Percentiles rank a stretch among this genome's conserved stretches.
Conservation (phyloP, 2,113 vertebrate species). For the Cricetomys ansorgei region DNA sequence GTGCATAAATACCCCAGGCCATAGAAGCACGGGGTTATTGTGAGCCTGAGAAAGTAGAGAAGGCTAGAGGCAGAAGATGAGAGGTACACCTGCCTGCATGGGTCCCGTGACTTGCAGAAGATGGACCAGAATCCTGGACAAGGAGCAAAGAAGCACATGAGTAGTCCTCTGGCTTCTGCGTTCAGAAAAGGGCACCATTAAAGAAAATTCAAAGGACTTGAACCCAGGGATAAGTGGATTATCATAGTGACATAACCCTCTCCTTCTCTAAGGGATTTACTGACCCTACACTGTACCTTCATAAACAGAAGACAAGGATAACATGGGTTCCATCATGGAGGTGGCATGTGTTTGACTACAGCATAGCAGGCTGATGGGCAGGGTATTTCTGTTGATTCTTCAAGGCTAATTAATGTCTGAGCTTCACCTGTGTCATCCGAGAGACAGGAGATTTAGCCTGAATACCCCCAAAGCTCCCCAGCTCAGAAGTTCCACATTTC, state of each 20-base stretch:
- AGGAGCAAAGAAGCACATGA: not conserved
- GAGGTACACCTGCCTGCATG: not conserved
- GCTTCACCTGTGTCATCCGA: not conserved
- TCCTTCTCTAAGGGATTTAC: not conserved
- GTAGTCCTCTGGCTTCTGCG: not conserved
- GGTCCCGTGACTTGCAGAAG: not conserved
- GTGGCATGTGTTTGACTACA: not conserved
- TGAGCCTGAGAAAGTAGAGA: not conserved
- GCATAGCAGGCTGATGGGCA: not conserved
- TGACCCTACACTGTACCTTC: not conserved
- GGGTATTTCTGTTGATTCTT: not conserved
- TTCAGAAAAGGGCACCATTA: not conserved
- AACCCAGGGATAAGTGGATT: not conserved
- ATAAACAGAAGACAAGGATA: not conserved
- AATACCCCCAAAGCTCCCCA: not conserved
- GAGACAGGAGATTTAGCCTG: not conserved
- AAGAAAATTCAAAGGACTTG: not conserved
- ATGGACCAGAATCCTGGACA: not conserved
- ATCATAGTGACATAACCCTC: not conserved
- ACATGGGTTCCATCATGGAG: not conserved
- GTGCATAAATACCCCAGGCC: not conserved
- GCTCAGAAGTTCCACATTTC: not conserved
- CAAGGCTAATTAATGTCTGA: not conserved
- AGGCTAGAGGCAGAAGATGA: not conserved
- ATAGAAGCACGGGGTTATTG: not conserved